phyloP scores from a whole-genome alignment of 2,113 vertebrate genomes.

The Bolborhynchus lineola region DNA sequence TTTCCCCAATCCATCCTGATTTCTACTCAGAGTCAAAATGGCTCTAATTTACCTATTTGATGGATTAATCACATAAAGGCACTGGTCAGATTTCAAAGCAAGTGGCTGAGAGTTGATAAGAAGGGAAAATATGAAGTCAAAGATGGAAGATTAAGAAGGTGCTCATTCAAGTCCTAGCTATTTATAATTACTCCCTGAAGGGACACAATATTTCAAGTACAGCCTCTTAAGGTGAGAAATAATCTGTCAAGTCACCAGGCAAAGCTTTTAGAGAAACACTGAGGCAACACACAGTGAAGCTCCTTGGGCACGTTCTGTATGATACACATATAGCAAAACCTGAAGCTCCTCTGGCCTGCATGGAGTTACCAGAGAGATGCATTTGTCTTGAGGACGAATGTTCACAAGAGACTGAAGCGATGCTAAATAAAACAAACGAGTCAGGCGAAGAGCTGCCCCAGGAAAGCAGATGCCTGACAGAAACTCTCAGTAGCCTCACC shows the following conservation, averaged over 20 bases:
- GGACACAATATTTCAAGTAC: conserved; percentile 68
- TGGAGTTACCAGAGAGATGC: not conserved
- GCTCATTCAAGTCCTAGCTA: conserved; percentile 59
- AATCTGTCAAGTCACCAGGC: conserved; percentile 59
- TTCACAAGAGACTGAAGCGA: not conserved
- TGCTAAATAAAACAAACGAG: not conserved
- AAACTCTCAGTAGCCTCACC: not conserved
- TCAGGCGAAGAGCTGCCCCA: not conserved
- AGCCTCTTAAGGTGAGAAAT: conserved; percentile 64
- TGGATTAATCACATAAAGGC: conserved; percentile 59
- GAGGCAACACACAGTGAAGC: not conserved
- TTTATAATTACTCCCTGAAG: conserved; percentile 68
- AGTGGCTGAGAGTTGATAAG: conserved; percentile 56
- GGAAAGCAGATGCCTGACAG: not conserved
- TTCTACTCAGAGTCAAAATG: conserved; percentile 30
- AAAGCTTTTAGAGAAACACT: conserved; percentile 31
- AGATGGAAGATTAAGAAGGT: conserved; percentile 69
- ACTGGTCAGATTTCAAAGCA: conserved; percentile 66
- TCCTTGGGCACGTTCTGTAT: rapidly evolving
- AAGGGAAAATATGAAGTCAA: conserved; percentile 61
- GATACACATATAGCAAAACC: not conserved
- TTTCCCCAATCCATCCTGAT: conserved; percentile 10
- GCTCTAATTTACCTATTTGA: conserved; percentile 66
- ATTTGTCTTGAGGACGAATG: not conserved
- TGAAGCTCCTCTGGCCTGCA: not conserved